A percentile compares a stretch with the other conserved stretches of the same genome.
These are phyloP conservation scores for Cricetomys ansorgei DNA, from an alignment of 2,113 vertebrate genomes.

Conservation along the genomic window DNA sequence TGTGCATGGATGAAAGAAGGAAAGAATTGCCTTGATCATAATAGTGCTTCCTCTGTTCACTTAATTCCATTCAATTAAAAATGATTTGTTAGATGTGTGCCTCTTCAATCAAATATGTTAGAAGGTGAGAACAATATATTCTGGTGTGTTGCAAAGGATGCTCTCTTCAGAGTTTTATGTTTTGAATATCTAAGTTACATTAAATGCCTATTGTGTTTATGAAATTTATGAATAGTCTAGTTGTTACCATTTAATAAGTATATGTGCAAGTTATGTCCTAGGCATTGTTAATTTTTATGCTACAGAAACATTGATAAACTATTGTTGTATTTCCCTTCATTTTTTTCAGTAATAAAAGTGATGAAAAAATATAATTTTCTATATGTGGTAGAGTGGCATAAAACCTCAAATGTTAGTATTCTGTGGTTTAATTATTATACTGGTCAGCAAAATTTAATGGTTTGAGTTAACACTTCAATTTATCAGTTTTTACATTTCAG, in stretches of 20 bases:
- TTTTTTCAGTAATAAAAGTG: not conserved
- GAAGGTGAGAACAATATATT: not conserved
- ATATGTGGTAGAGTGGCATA: not conserved
- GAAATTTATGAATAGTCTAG: not conserved
- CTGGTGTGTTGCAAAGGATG: not conserved
- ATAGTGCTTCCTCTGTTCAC: not conserved
- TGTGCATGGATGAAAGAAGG: not conserved
- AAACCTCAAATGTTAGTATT: conserved; percentile 15
- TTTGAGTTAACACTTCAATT: not conserved
- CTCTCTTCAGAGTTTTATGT: not conserved
- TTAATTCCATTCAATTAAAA: conserved; percentile 6
- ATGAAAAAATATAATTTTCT: conserved; percentile 3
- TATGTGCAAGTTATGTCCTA: not conserved
- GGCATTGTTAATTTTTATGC: not conserved
- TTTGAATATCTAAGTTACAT: not conserved
- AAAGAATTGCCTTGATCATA: not conserved
- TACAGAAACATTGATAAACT: not conserved
- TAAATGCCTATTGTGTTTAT: not conserved
- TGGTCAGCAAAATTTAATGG: conserved; percentile 1
- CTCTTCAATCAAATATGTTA: not conserved
- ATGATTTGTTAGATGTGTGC: not conserved
- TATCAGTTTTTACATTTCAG: conserved; percentile 25
- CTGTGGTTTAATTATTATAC: not conserved
- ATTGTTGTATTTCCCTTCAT: not conserved
- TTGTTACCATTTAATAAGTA: not conserved